phyloP scores from a whole-genome alignment of 2,888 invertebrate species.

The Philereme transversata region DNA sequence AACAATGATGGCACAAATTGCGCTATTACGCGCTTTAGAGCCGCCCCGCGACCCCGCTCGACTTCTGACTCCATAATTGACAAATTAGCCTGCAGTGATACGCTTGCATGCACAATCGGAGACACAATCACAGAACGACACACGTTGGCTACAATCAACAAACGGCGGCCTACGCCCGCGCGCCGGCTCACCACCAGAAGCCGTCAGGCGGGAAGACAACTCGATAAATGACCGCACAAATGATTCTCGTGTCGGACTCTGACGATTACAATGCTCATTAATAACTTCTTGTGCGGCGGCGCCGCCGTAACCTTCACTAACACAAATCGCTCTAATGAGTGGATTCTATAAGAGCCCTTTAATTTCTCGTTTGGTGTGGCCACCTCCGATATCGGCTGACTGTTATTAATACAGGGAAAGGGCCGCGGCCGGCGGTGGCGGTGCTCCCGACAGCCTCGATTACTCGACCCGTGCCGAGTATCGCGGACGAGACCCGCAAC shows the following conservation, averaged over 20 bases:
- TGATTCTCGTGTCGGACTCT: slow-evolving; percentile 64
- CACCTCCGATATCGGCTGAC: slow-evolving; percentile 76
- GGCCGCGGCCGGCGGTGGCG: slow-evolving; percentile 67
- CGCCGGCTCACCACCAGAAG: slow-evolving; percentile 50
- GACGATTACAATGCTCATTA: slow-evolving; percentile 72
- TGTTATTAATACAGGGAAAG: slow-evolving; percentile 76
- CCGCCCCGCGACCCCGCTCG: slow-evolving; percentile 66
- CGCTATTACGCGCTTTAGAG: slow-evolving; percentile 74
- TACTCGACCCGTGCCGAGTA: slow-evolving; percentile 63
- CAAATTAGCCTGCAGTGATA: slow-evolving; percentile 70
- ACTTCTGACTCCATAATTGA: slow-evolving; percentile 64
- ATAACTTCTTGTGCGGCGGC: slow-evolving; percentile 75
- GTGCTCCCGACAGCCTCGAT: slow-evolving; percentile 72
- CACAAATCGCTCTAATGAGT: slow-evolving; percentile 80
- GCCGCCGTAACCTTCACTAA: slow-evolving; percentile 59
- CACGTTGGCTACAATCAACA: slow-evolving; percentile 45
- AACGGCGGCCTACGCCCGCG: slow-evolving; percentile 44
- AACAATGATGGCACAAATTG: slow-evolving; percentile 83
- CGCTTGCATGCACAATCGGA: slow-evolving; percentile 60
- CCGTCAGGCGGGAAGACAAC: slow-evolving; percentile 51
- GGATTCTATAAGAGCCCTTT: slow-evolving; percentile 81
- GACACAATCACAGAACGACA: slow-evolving; percentile 52
- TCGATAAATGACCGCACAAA: slow-evolving; percentile 66
- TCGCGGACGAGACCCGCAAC: slow-evolving; percentile 67
- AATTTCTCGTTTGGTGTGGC: slow-evolving; percentile 80